Evolutionary conservation across 2,888 invertebrate species (phyloP).

Genomic region (Nemotelus pantherinus): DNA sequence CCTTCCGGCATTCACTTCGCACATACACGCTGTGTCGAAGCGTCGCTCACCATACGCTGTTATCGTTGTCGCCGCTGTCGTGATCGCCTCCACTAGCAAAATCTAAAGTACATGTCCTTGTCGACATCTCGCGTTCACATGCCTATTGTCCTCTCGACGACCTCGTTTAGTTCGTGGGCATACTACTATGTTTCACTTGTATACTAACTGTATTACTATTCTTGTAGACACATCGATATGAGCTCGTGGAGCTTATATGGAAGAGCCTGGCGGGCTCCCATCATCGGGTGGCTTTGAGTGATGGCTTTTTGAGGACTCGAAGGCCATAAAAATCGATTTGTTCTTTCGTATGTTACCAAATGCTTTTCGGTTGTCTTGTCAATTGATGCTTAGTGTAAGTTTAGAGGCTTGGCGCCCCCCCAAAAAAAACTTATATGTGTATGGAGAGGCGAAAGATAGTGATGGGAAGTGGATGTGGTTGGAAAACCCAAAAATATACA

Average conservation of each 20-base stretch:
- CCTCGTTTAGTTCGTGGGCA: neutral
- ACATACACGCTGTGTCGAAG: neutral
- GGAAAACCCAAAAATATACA: no score
- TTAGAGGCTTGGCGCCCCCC: slow-evolving; percentile 7
- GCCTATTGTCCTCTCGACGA: slow-evolving; percentile 23
- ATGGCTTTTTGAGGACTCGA: slow-evolving; percentile 34
- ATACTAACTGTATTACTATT: no score
- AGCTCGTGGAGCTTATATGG: no score
- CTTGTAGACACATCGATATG: no score
- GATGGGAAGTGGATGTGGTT: no score
- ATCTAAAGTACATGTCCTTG: slow-evolving; percentile 29
- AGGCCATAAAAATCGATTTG: slow-evolving; percentile 44
- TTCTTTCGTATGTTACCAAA: slow-evolving; percentile 37
- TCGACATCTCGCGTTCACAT: slow-evolving; percentile 27
- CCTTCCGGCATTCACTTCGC: neutral
- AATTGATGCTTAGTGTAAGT: slow-evolving; percentile 40
- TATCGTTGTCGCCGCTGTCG: neutral
- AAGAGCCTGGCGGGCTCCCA: neutral
- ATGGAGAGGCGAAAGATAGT: no score
- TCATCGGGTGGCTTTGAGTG: slow-evolving; percentile 28
- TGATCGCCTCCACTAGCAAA: neutral
- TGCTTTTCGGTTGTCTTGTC: slow-evolving; percentile 43
- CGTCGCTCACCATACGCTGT: neutral
- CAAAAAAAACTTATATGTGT: neutral
- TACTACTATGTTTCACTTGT: neutral